Evolutionary conservation across 92 coral and sea anemone genomes (phyloP).

Genomic region (Palythoa grandiflora): DNA sequence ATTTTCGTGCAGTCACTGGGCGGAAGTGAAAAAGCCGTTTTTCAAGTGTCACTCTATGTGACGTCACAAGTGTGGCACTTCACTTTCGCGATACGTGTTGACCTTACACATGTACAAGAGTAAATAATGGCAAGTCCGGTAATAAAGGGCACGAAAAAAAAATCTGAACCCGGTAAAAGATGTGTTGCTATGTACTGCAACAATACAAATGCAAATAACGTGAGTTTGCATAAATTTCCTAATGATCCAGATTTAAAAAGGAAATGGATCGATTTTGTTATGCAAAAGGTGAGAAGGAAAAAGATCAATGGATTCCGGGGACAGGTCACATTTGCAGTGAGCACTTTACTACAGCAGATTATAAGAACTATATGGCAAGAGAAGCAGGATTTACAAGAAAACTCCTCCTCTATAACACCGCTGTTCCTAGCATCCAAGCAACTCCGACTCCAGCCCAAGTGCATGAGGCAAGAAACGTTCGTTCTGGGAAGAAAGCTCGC

Average conservation of each 20-base stretch:
- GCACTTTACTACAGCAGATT: slow-evolving; percentile 35
- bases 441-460: background rate
- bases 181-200: too few relatives aligned
- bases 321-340: slow-evolving; percentile 66
- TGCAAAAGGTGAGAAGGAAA: slow-evolving; percentile 29
- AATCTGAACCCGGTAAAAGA: too few relatives aligned
- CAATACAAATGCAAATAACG: too few relatives aligned
- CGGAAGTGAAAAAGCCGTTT: too few relatives aligned
- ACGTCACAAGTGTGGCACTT: too few relatives aligned
- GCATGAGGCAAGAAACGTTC: background rate
- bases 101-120: too few relatives aligned
- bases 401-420: background rate
- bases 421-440: background rate
- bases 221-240: slow-evolving; percentile 44
- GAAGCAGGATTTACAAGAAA: slow-evolving; percentile 49
- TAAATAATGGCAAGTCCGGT: too few relatives aligned
- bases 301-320: slow-evolving; percentile 51
- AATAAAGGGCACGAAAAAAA: too few relatives aligned
- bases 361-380: slow-evolving; percentile 44
- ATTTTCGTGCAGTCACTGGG: too few relatives aligned
- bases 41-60: too few relatives aligned
- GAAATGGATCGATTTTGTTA: slow-evolving; percentile 61
- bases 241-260: background rate
- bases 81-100: too few relatives aligned
- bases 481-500: background rate